These are phyloP conservation scores for Ahaetulla prasina DNA, from an alignment of 2,113 vertebrate species.

Conservation along the genomic window DNA sequence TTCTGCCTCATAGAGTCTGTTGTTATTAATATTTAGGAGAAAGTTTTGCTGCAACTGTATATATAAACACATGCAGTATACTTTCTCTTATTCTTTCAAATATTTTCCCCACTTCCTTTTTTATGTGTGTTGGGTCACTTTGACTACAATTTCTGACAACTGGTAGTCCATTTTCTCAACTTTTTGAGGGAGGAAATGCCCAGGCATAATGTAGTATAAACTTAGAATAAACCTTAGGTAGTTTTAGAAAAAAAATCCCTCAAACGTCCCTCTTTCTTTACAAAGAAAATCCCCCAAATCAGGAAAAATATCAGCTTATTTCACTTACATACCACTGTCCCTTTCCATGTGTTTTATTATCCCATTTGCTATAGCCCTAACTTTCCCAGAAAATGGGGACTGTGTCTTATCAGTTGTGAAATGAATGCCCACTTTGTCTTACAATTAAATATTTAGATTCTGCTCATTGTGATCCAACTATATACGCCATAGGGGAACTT, in stretches of 20 bases:
- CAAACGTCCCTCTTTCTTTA: too few relatives aligned
- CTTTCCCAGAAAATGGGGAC: neutral
- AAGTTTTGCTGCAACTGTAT: neutral
- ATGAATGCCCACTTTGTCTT: neutral
- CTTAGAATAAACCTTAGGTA: neutral
- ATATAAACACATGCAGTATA: neutral
- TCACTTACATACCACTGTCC: neutral
- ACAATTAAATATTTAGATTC: neutral
- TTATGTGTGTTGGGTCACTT: neutral
- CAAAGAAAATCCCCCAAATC: neutral
- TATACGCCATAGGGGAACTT: neutral
- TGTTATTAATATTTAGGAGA: neutral
- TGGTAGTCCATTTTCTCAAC: neutral
- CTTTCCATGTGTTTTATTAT: neutral
- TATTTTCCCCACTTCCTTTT: too few relatives aligned
- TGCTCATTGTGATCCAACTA: neutral
- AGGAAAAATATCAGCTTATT: neutral
- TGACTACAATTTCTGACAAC: neutral
- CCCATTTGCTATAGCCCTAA: neutral
- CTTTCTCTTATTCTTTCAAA: neutral
- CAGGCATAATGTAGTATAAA: neutral
- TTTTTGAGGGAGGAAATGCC: neutral
- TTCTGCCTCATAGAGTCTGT: neutral
- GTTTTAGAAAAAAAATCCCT: neutral
- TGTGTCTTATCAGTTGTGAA: neutral